A percentile compares a stretch with the other conserved stretches of the same genome.
Conservation (phyloP, 2,888 invertebrate species). For the Cerastoderma edule region DNA sequence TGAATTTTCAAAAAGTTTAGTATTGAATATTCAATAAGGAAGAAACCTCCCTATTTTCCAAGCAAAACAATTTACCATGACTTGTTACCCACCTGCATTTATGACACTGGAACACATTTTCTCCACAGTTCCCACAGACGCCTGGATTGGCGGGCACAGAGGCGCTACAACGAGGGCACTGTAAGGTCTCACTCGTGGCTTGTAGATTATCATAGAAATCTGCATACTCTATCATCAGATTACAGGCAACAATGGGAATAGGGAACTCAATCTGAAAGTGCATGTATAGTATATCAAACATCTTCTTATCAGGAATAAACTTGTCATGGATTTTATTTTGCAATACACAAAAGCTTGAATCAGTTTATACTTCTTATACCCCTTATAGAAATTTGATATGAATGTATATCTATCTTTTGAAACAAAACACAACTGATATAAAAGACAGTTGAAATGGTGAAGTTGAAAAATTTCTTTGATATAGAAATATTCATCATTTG, state of each 20-base stretch:
- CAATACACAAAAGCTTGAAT: too few species aligned
- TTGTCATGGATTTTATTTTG: too few species aligned
- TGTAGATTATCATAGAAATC: conserved; percentile 96
- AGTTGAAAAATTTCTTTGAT: too few species aligned
- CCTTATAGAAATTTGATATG: too few species aligned
- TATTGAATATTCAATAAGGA: background rate
- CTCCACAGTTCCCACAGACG: conserved; percentile 98
- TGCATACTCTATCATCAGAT: conserved; percentile 98
- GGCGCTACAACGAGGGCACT: conserved; percentile 97
- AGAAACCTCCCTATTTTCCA: background rate
- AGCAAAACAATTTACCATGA: background rate
- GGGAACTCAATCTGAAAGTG: conserved; percentile 93
- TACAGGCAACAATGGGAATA: conserved; percentile 98
- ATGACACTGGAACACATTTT: conserved; percentile 99
- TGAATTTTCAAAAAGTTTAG: background rate
- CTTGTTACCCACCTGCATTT: conserved; percentile 91
- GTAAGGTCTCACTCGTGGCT: conserved; percentile 95
- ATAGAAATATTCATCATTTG: too few species aligned
- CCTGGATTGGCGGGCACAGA: conserved; percentile 99
- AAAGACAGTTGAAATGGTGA: too few species aligned
- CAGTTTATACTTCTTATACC: background rate
- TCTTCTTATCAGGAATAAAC: too few species aligned
- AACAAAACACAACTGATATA: too few species aligned
- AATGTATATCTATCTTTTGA: too few species aligned
- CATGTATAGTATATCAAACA: too few species aligned